Evolutionary conservation across 2,113 vertebrate genomes (phyloP), one percentile per base, ranked within the genome.

Genomic region (Falco punctatus): DNA sequence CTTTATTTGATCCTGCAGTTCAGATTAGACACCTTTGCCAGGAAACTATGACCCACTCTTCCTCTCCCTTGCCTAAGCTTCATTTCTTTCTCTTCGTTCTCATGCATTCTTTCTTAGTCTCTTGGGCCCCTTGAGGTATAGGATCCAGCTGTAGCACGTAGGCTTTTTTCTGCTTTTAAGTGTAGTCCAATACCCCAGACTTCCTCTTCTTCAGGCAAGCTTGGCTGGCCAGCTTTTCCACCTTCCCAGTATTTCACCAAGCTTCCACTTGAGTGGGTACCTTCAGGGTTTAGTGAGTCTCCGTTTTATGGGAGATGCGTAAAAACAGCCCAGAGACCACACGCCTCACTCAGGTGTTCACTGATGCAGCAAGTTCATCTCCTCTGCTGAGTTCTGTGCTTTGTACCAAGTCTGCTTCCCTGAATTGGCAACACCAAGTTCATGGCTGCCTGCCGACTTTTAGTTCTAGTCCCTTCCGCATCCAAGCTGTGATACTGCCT

Each of bases 111-210:
- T 90, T 70, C 51, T 32, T 18, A 67, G 42, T 71, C n/a, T 89
- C 57, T 26, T 27, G 23, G 7, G 48, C 42, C 42, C 73, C 94
- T 79, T 80, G 73, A 90, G 87, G 52, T 87, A 15, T 22, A 57
- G 73, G 78, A 89, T 87, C 33, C 61, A 79, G 58, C 82, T 70
- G 58, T 49, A 77, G 52, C 86, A 81, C 0, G 1, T 61, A 72
- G 52, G 40, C n/a, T 87, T 91, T 90, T 64, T 94, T 71, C 48
- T 92, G 21, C 87, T 94, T 96, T 94, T 35, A 87, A 82, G 70
- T 75, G 9, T 69, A 75, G 48, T 64, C 84, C 84, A 81, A 18
- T 74, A 75, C 15, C 42, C 21, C 21, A 82, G 46, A 80, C 52
- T 86, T 92, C 74, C 54, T 86, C 22, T 13, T 95, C 83, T 95